Base-by-base conservation (phyloP, 2,888 invertebrate species). In the Charanyca ferruginea region DNA sequence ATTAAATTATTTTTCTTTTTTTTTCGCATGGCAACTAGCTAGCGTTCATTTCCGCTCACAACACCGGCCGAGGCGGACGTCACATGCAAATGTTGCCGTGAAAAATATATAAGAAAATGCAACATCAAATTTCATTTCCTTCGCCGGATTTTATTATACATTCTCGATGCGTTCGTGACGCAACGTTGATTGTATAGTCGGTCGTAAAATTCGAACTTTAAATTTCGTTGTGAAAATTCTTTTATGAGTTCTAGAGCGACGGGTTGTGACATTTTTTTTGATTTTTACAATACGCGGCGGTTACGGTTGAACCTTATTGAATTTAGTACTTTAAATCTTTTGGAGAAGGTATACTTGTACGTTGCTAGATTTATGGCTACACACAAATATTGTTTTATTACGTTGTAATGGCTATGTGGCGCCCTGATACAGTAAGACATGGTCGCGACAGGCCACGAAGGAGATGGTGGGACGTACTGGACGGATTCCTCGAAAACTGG, bases 71-170 rank as follows among this genome's bases (percentile, higher is more conserved):
- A 70, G 60, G 73, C 78, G 78, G 83, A 88, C 90, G 92, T 91
- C 92, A 91, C 79, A 85, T 85, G 90, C 91, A 91, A 90, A 87
- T 86, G 87, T 82, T 83, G 73, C 74, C 78, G 79, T 79, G 82
- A 76, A 84, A 87, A 87, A 89, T 90, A 86, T 87, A 75, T 85
- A 85, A 90, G 87, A 89, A 90, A 90, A 88, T 86, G 86, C 84
- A 84, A 87, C 88, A 86, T 87, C 82, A 85, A 88, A 87, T 88
- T 88, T 89, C 87, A 90, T 91, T 90, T 90, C 87, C 87, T 86
- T 79, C 85, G 66, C 82, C 80, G 85, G 85, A 89, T 92, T 91
- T 90, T 89, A 90, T 92, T 89, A 90, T 90, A 85, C 85, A 84
- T 84, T 87, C 78, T 83, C 87, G 89, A 89, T 89, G 83, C 91